Evolutionary conservation across 1,140 invertebrate genomes (phyloP).

Genomic region (Drosophila dunni): DNA sequence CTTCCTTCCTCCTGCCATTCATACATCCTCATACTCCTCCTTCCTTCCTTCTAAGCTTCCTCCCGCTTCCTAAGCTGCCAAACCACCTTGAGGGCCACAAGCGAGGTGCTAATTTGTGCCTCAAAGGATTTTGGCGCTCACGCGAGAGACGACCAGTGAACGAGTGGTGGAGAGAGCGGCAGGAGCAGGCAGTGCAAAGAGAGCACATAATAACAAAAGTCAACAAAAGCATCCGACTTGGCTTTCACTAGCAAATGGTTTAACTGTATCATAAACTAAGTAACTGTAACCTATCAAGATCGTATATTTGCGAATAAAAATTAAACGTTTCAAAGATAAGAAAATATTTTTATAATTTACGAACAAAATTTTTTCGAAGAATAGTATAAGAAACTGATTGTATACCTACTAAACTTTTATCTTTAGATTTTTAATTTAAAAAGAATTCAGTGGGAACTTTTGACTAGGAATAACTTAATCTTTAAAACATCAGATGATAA

Average conservation of each 20-base stretch:
- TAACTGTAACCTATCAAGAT: no score
- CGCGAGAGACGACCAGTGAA: background rate
- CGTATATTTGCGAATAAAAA: no score
- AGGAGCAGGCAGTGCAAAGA: background rate
- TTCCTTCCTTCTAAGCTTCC: background rate
- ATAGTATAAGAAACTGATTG: no score
- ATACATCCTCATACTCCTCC: background rate
- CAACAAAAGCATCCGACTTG: slow-evolving; percentile 21
- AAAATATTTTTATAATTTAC: no score
- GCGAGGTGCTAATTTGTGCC: slow-evolving; percentile 76
- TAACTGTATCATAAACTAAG: no score
- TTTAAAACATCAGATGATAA: no score
- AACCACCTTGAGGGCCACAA: slow-evolving; percentile 22
- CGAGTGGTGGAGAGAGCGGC: background rate
- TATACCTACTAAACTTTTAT: no score
- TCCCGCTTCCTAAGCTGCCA: background rate
- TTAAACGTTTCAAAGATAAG: no score
- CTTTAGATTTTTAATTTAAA: no score
- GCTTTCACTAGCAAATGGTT: background rate
- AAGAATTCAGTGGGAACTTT: no score
- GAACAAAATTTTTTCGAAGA: no score
- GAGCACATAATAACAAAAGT: slow-evolving; percentile 34
- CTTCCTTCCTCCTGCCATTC: background rate
- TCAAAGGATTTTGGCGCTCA: slow-evolving; percentile 69
- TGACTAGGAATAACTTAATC: no score